phyloP scores from a whole-genome alignment of 2,888 invertebrate genomes.

The Bellardia pandia region DNA sequence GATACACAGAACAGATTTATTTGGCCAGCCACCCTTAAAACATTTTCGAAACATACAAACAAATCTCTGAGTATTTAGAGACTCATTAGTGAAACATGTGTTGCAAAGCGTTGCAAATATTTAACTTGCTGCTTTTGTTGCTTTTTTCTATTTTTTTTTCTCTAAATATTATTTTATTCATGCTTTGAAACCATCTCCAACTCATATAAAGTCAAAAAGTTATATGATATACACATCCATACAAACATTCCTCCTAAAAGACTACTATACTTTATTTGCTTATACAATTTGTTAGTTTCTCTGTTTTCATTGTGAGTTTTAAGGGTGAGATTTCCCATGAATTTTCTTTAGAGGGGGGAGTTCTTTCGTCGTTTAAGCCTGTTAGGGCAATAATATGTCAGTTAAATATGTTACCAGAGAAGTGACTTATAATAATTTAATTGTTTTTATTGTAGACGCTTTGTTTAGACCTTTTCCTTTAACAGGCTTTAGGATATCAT shows the following conservation, averaged over 20 bases:
- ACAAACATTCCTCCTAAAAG: slow-evolving; percentile 34
- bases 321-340: slow-evolving; percentile 26
- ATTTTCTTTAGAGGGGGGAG: slow-evolving; percentile 10
- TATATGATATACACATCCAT: slow-evolving; percentile 52
- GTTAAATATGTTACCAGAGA: slow-evolving; percentile 69
- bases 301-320: neutral
- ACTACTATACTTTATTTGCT: slow-evolving; percentile 45
- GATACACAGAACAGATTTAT: slow-evolving; percentile 13
- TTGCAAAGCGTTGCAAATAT: slow-evolving; percentile 69
- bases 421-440: slow-evolving; percentile 73
- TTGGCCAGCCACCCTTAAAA: slow-evolving; percentile 47
- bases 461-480: slow-evolving; percentile 62
- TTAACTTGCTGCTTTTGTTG: slow-evolving; percentile 51
- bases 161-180: slow-evolving; percentile 55
- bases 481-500: neutral
- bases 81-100: slow-evolving; percentile 74
- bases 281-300: slow-evolving; percentile 67
- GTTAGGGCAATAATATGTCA: slow-evolving; percentile 71
- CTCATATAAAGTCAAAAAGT: slow-evolving; percentile 63
- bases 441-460: slow-evolving; percentile 69
- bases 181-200: slow-evolving; percentile 15
- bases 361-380: slow-evolving; percentile 43
- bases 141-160: slow-evolving; percentile 28
- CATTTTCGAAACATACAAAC: slow-evolving; percentile 30
- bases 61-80: slow-evolving; percentile 70